phyloP scores from a whole-genome alignment of 2,888 invertebrate species.

The Mythimna lalbum region DNA sequence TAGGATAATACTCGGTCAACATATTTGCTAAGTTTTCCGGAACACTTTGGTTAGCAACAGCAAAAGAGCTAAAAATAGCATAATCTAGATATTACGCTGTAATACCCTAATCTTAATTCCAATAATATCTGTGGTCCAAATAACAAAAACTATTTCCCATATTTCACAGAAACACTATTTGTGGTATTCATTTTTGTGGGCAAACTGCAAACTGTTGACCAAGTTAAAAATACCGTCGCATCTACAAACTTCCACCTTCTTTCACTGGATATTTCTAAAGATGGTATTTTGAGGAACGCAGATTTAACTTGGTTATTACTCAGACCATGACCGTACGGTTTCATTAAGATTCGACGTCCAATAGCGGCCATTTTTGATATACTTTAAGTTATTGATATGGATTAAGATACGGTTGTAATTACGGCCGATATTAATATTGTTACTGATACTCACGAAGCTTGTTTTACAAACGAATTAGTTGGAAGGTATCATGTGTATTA shows the following conservation, averaged over 20 bases:
- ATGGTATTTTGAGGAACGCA: conserved; percentile 44
- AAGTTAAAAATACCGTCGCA: conserved; percentile 40
- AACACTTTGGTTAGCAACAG: background rate
- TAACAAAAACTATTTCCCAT: conserved; percentile 61
- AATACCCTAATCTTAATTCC: conserved; percentile 23
- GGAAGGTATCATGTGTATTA: conserved; percentile 28
- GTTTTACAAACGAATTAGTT: conserved; percentile 38
- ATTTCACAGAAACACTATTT: conserved; percentile 65
- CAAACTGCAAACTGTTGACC: conserved; percentile 58
- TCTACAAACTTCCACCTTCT: conserved; percentile 3
- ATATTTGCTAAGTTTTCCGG: background rate
- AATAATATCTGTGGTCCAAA: conserved; percentile 27
- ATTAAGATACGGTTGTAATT: conserved; percentile 54
- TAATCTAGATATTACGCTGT: background rate
- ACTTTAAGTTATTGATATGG: conserved; percentile 51
- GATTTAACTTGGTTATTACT: conserved; percentile 52
- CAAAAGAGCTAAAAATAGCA: background rate
- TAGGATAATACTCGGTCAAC: background rate
- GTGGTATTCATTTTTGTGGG: conserved; percentile 60
- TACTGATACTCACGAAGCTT: conserved; percentile 38
- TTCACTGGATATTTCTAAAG: background rate
- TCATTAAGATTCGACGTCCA: conserved; percentile 64
- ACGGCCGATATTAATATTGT: conserved; percentile 47
- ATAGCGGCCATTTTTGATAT: conserved; percentile 50
- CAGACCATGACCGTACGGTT: conserved; percentile 68